These are phyloP conservation scores for Corythoichthys haematopterus DNA, from an alignment of 2,113 vertebrate species.

Conservation along the genomic window DNA sequence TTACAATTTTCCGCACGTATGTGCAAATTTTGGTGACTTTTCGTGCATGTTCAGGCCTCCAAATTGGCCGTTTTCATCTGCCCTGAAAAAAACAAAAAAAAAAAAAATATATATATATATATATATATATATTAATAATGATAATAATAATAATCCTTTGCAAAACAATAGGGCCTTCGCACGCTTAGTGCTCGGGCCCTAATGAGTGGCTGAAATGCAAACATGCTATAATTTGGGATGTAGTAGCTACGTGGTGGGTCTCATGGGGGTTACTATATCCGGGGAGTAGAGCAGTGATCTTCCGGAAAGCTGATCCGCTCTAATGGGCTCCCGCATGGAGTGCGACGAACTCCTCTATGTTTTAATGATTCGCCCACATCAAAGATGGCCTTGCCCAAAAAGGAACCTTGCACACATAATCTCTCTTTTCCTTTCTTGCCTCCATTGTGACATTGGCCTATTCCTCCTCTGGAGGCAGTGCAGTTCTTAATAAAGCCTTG, in stretches of 20 bases:
- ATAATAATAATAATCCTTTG: too few relatives aligned
- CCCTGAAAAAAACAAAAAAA: too few relatives aligned
- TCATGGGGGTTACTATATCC: not conserved
- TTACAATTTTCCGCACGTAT: too few relatives aligned
- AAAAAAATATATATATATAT: too few relatives aligned
- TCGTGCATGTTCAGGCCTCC: too few relatives aligned
- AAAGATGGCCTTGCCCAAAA: constrained; percentile 38
- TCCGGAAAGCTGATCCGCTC: constrained; percentile 19
- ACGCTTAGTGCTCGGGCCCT: too few relatives aligned
- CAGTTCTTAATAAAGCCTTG: too few relatives aligned
- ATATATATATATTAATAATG: too few relatives aligned
- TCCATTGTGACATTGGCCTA: not conserved
- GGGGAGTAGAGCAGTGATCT: not conserved
- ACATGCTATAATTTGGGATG: not conserved
- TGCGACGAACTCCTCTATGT: constrained; percentile 15
- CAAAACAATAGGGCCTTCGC: too few relatives aligned
- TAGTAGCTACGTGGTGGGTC: not conserved
- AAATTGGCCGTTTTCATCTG: too few relatives aligned
- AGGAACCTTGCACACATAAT: constrained; percentile 13
- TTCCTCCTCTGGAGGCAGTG: not conserved
- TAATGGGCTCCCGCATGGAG: constrained; percentile 35
- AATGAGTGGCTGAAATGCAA: not conserved
- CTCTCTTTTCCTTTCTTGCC: not conserved
- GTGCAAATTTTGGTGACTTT: too few relatives aligned
- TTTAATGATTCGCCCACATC: constrained; percentile 54